Conservation (phyloP, 2,888 invertebrate genomes). For the Oxycera nigricornis region DNA sequence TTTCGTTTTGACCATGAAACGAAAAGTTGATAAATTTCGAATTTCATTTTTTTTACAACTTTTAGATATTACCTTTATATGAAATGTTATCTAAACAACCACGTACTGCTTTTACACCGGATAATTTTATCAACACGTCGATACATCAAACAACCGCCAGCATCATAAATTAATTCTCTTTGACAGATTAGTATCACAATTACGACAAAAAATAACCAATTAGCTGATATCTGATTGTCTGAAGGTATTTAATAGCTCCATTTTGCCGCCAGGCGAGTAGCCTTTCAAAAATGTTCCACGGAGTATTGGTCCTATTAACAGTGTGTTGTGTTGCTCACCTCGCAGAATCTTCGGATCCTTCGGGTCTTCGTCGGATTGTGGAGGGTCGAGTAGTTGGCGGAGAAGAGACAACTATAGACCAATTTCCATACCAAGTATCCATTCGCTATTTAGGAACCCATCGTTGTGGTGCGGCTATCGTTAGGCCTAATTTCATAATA, state of each 20-base stretch:
- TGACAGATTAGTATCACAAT: constrained; percentile 34
- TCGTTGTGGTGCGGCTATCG: constrained; percentile 64
- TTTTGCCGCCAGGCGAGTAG: background rate
- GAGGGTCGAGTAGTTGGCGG: constrained; percentile 47
- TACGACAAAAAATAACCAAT: constrained; percentile 19
- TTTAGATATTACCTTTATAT: no score
- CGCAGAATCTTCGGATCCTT: constrained; percentile 41
- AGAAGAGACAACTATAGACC: constrained; percentile 34
- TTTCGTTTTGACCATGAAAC: no score
- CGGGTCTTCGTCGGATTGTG: constrained; percentile 23
- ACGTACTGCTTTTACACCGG: background rate
- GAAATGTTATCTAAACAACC: no score
- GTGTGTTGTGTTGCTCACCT: constrained; percentile 41
- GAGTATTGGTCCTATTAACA: background rate
- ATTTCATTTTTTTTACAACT: no score
- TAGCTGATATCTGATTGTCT: constrained; percentile 6
- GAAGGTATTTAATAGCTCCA: constrained; percentile 13
- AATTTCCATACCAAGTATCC: constrained; percentile 43
- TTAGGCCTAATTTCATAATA: constrained; percentile 60
- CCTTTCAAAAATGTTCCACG: constrained; percentile 7
- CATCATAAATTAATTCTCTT: constrained; percentile 27
- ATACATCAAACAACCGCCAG: constrained; percentile 1
- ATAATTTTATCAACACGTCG: background rate
- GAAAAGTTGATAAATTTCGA: no score
- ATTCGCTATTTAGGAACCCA: constrained; percentile 57